Evolutionary conservation across 2,888 invertebrate species (phyloP), one percentile per base, ranked within the genome.

Genomic region (Apodemia zela): DNA sequence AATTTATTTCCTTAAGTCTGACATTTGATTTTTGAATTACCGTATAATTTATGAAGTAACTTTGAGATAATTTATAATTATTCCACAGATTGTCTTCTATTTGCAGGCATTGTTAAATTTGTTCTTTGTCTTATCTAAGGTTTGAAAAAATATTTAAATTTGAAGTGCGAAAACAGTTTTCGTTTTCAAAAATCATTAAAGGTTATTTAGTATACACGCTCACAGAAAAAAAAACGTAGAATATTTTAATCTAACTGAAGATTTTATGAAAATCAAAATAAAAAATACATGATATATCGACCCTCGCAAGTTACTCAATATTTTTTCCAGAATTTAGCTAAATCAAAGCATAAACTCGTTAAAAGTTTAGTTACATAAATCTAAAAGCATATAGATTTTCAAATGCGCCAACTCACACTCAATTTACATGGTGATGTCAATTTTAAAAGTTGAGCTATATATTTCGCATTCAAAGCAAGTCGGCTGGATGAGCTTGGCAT

Each of bases 391-490:
- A 67, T 66, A 59, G 45, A 59, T 58, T 51, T 60, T 62, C 60
- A 57, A 61, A 62, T 17, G 61, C 63, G 62, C 58, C 61, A 57
- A 66, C 62, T 65, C 63, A 69, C 57, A 63, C 66, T 63, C 65
- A 68, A 69, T 68, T 70, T 70, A 66, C 68, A 66, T 68, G 61
- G 63, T 66, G 66, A 69, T 67, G 67, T 75, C 76, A 78, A 76
- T 75, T 75, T 72, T 72, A 73, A 77, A 78, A 79, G 74, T 79
- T 77, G 68, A 71, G 65, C 47, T 71, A 72, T 75, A 74, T 76
- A 76, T 79, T 75, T 69, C 73, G 72, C 76, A 74, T 79, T 77
- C 78, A 75, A 77, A 74, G 75, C 79, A 76, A 79, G 80, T 76
- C 77, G 68, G 68, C 15, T 61, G 76, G 78, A 81, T 80, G 82